phyloP scores from a whole-genome alignment of 2,888 invertebrate genomes.

The Callimorpha dominula region DNA sequence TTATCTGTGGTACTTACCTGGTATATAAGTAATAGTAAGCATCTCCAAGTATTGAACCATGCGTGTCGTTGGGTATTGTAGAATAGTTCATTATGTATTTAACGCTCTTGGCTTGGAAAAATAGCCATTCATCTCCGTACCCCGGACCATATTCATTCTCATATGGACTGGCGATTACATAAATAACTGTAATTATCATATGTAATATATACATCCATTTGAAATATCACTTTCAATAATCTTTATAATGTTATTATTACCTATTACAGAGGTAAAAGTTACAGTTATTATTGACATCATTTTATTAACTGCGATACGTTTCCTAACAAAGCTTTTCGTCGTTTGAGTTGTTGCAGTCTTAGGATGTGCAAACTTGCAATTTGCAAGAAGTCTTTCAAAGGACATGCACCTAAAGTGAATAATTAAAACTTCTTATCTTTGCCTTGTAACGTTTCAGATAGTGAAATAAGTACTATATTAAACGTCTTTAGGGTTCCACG shows the following conservation, averaged over 20 bases:
- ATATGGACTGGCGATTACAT: conserved; percentile 46
- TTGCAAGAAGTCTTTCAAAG: background rate
- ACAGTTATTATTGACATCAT: background rate
- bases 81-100: conserved; percentile 74
- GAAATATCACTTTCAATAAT: background rate
- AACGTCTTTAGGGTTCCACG: background rate
- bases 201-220: background rate
- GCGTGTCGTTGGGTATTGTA: conserved; percentile 60
- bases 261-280: conserved; percentile 16
- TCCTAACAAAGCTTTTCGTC: background rate
- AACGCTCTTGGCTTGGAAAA: conserved; percentile 79
- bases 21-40: conserved; percentile 82
- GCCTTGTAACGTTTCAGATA: background rate
- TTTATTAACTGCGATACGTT: background rate
- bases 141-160: conserved; percentile 62
- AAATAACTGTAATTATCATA: conserved; percentile 41
- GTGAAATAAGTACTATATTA: background rate
- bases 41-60: conserved; percentile 67
- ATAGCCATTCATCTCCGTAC: conserved; percentile 81
- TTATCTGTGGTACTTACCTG: conserved; percentile 58
- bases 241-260: conserved; percentile 16
- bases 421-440: conserved; percentile 1
- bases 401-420: background rate
- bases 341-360: background rate
- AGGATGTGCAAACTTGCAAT: background rate